Evolutionary conservation across 2,797 vertebrate genomes (phyloP).

Genomic region (Cygnus olor): DNA sequence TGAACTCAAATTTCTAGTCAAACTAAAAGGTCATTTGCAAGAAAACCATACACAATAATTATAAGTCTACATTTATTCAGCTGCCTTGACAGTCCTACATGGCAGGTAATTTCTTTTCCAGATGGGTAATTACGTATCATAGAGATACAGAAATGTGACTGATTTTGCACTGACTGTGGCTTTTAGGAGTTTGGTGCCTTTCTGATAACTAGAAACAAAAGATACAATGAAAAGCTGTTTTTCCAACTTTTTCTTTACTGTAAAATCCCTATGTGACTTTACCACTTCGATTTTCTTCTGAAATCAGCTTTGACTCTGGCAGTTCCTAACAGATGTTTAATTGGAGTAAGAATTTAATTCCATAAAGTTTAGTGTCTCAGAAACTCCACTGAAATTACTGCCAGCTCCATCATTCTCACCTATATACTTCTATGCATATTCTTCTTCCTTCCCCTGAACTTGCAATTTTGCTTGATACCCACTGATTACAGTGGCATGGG

Average conservation of each 20-base stretch:
- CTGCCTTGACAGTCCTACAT: neutral
- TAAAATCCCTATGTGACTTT: neutral
- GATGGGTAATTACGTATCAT: neutral
- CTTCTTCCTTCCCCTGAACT: neutral
- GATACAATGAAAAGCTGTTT: neutral
- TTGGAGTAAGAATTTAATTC: neutral
- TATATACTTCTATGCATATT: neutral
- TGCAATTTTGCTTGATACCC: neutral
- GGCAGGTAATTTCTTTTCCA: slow-evolving; percentile 4
- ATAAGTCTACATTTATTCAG: neutral
- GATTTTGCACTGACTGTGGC: neutral
- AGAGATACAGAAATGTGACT: neutral
- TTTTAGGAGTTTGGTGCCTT: neutral
- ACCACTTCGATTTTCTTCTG: neutral
- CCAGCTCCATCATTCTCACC: neutral
- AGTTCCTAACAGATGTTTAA: neutral
- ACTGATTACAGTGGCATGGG: neutral
- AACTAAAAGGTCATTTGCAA: neutral
- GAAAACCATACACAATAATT: neutral
- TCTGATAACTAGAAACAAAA: slow-evolving; percentile 8
- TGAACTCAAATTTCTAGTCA: neutral
- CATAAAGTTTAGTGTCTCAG: neutral
- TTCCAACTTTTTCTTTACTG: neutral
- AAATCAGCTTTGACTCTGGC: neutral
- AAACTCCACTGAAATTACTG: neutral